Evolutionary conservation across 2,797 vertebrate species (phyloP), one percentile per base, ranked within the genome.

Genomic region (Antrozous pallidus): DNA sequence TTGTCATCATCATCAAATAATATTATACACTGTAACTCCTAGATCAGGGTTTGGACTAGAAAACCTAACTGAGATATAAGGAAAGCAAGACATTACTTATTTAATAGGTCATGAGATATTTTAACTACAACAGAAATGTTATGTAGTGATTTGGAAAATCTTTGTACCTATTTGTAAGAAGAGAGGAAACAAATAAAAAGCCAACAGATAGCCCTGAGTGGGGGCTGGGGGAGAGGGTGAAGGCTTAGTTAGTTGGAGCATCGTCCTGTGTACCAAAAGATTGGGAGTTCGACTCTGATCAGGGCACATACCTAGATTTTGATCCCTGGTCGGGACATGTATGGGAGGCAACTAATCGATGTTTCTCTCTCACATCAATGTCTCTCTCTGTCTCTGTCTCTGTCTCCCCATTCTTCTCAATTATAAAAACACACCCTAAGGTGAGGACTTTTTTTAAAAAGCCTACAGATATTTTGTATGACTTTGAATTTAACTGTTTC

Each of bases 131-230:
- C 38, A 56, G 16, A 88, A 95, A 22, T 78, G 36, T 42, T 85
- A 73, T 18, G 0, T 83, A 79, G 12, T 77, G 17, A 56, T 49
- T 75, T 67, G 75, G 24, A 91, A 87, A 83, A 40, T 24, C 13
- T 86, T 91, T 91, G 9, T 63, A 77, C 94, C 82, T 24, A 56
- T 88, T 93, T 89, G 40, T 83, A 38, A 14, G 77, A 91, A 56
- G 18, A 88, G 10, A 77, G 18, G 42, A 79, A 47, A 73, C 69
- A 86, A 77, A 87, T 63, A 28, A 86, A 90, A 92, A 77, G 11
- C 63, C 63, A 33, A 67, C n/a, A 67, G 63, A 10, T 33, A 67
- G n/a, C n/a, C 63, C 63, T 36, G 17, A n/a, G n/a, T 0, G 1
- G 2, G 28, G 58, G 26, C 4, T 5, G 0, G 26, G 11, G 28